Percentiles rank a stretch among this genome's conserved stretches.
phyloP scores from a whole-genome alignment of 2,797 vertebrate genomes.

The Sphenopsis melanotis region DNA sequence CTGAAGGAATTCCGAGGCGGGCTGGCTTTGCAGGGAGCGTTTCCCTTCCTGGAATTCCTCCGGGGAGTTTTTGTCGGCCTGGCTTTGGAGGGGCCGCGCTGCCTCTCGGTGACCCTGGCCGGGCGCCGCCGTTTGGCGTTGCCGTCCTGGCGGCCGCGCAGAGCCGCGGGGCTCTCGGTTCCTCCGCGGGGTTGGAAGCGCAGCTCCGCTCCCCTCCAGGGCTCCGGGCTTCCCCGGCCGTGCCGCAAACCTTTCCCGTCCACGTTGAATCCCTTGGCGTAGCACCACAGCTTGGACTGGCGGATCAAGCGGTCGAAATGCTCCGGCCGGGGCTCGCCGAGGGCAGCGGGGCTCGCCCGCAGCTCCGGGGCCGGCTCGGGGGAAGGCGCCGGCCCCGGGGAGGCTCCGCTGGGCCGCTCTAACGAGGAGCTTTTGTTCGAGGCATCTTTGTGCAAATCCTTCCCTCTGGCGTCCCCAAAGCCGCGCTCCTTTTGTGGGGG shows the following conservation, averaged over 20 bases:
- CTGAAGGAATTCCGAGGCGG: slow-evolving; percentile 75
- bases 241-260: slow-evolving; percentile 72
- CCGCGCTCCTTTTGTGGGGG: slow-evolving; percentile 1
- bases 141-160: neutral
- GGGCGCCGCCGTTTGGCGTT: slow-evolving; percentile 45
- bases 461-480: neutral
- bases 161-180: neutral
- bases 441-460: slow-evolving; percentile 33
- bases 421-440: slow-evolving; percentile 16
- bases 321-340: slow-evolving; percentile 60
- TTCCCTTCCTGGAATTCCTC: slow-evolving; percentile 16
- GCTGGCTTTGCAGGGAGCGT: slow-evolving; percentile 15
- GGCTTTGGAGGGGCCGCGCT: neutral
- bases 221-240: neutral
- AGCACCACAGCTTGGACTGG: slow-evolving; percentile 78
- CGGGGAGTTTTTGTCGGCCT: neutral
- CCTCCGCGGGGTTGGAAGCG: neutral
- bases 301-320: slow-evolving; percentile 78
- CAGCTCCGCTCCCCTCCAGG: neutral
- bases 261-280: slow-evolving; percentile 75
- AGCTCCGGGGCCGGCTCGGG: neutral
- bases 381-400: neutral
- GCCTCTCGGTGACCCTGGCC: neutral
- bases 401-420: neutral
- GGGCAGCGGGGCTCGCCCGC: neutral